Conservation (phyloP, 2,113 vertebrate genomes). For the Parotia lawesii region DNA sequence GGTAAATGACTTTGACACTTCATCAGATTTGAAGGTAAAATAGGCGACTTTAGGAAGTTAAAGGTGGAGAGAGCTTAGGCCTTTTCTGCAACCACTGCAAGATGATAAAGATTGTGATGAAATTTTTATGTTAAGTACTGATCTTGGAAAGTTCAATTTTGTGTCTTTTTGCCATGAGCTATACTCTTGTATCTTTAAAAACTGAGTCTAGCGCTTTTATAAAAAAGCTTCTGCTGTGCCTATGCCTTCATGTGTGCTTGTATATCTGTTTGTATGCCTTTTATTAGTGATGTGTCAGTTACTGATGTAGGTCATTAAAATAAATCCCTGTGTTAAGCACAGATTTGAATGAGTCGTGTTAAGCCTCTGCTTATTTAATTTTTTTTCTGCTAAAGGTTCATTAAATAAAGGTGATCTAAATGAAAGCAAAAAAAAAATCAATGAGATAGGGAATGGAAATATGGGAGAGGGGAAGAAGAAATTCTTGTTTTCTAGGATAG, state of each 20-base stretch:
- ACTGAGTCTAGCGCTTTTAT: background rate
- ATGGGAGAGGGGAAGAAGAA: background rate
- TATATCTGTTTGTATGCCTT: background rate
- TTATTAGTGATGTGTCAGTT: background rate
- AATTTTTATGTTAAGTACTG: slow-evolving; percentile 85
- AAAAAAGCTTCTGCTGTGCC: background rate
- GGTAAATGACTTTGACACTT: slow-evolving; percentile 93
- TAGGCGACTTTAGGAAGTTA: slow-evolving; percentile 84
- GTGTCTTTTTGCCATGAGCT: slow-evolving; percentile 47
- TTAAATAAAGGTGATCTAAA: background rate
- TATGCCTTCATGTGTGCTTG: background rate
- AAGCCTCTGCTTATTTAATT: background rate
- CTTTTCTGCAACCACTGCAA: slow-evolving; percentile 84
- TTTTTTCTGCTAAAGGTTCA: background rate
- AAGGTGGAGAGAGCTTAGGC: slow-evolving; percentile 80
- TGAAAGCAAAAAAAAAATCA: background rate
- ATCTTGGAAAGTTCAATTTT: slow-evolving; percentile 80
- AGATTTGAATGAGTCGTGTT: background rate
- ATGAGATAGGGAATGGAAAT: background rate
- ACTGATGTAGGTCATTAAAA: slow-evolving; percentile 6
- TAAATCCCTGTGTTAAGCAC: background rate
- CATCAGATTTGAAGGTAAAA: slow-evolving; percentile 92
- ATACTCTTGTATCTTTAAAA: slow-evolving; percentile 54
- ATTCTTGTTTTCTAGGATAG: background rate
- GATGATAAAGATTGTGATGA: slow-evolving; percentile 84